Base-by-base conservation (phyloP, 1,140 invertebrate genomes). In the Rhynchophorus ferrugineus region DNA sequence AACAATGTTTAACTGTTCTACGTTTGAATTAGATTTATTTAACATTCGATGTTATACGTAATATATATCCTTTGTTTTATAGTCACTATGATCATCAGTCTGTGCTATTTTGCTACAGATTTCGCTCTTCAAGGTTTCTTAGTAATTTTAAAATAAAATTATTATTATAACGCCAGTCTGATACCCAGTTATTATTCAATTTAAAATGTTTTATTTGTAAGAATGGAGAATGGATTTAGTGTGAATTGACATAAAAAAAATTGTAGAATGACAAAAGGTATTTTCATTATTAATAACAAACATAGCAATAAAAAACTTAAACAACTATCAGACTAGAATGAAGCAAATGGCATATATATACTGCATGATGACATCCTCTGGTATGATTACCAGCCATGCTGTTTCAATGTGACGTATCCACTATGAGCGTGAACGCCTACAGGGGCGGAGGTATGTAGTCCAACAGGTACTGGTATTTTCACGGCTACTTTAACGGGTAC, bases 401-500 rank as follows among this genome's bases (percentile, higher is more conserved):
- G 38, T 2, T 35, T 47, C 14, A 47, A 39, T 14, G 49, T 49
- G 16, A 57, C 33, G n/a, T 39, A 33, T 11, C 47, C 43, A n/a
- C 16, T 20, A 16, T 44, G 41, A 14, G 38, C 52, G 18, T 44
- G 35, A 3, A 48, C 36, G 14, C 49, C 49, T 13, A 58, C 13
- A 17, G 49, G 45, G n/a, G 43, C 42, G 41, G 54, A 39, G 11
- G 56, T 45, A 36, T 52, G 44, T 13, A 48, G 20, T 45, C 29
- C 48, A 2, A 61, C 56, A 7, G 61, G 60, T 19, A 62, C 59
- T 20, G 61, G 59, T 8, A 61, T 45, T 8, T 58, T 54, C 14
- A 62, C 62, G 37, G 44, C 50, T 13, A 64, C 59, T 41, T 58
- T 57, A 3, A 58, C 58, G 3, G 61, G 63, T 18, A 64, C 61